Evolutionary conservation across 1,140 invertebrate species (phyloP).

Genomic region (Triops cancriformis): DNA sequence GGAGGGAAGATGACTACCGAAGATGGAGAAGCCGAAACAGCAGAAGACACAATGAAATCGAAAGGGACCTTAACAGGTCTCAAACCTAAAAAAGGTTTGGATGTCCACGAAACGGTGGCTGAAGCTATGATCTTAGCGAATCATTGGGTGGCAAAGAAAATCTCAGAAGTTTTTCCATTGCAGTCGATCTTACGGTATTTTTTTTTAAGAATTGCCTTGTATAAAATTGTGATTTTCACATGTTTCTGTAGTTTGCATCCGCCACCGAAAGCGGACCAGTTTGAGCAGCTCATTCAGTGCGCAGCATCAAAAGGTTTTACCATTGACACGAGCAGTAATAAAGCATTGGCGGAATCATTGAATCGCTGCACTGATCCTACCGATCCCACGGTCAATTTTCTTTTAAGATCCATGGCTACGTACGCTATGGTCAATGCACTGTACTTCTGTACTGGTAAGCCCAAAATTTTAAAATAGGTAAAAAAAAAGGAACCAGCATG

Average conservation of each 20-base stretch:
- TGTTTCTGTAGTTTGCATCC: constrained; percentile 38
- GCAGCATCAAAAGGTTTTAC: constrained; percentile 39
- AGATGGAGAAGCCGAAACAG: background rate
- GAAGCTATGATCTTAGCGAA: constrained; percentile 48
- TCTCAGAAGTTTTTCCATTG: constrained; percentile 36
- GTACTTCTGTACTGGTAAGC: constrained; percentile 39
- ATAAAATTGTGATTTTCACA: background rate
- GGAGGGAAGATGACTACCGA: constrained; percentile 21
- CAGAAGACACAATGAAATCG: background rate
- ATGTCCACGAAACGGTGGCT: constrained; percentile 43
- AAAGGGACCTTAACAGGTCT: constrained; percentile 26
- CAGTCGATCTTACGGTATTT: constrained; percentile 35
- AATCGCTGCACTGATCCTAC: constrained; percentile 37
- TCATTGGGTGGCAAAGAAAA: constrained; percentile 42
- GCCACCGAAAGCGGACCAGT: constrained; percentile 41
- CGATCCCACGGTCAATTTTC: constrained; percentile 41
- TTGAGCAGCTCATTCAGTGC: constrained; percentile 40
- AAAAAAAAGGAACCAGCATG: too few relatives aligned
- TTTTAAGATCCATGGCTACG: constrained; percentile 38
- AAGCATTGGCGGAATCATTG: constrained; percentile 40
- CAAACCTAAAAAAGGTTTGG: constrained; percentile 35
- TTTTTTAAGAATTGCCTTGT: too few relatives aligned
- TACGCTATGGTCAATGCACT: constrained; percentile 40
- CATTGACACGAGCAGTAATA: constrained; percentile 39
- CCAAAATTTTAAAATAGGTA: too few relatives aligned